Percentiles rank a stretch among this genome's conserved stretches.
phyloP scores from a whole-genome alignment of 1,140 invertebrate genomes.

The Drosophila funebris region DNA sequence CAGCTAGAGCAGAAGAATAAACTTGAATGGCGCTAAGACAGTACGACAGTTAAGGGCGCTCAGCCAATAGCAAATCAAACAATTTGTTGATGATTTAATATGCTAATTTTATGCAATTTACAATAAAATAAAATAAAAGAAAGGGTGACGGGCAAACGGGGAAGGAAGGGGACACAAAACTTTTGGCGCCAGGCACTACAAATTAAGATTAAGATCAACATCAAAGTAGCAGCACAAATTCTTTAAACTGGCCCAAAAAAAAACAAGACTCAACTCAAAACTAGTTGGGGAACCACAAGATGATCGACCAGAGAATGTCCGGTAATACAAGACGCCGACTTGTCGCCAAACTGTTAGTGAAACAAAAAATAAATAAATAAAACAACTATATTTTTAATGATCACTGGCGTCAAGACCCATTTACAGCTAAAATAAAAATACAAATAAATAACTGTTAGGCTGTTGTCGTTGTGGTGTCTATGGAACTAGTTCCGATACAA shows the following conservation, averaged over 20 bases:
- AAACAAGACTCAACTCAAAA: constrained; percentile 35
- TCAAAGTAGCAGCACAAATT: constrained; percentile 61
- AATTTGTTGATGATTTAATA: constrained; percentile 55
- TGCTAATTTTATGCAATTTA: constrained; percentile 64
- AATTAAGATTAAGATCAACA: constrained; percentile 80
- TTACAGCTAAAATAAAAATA: constrained; percentile 70
- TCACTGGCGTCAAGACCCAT: constrained; percentile 72
- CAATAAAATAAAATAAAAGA: constrained; percentile 20
- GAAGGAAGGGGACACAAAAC: constrained; percentile 2
- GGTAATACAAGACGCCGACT: constrained; percentile 1
- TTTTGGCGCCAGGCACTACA: constrained; percentile 72
- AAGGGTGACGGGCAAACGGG: no score
- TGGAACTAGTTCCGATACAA: constrained; percentile 50
- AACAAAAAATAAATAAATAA: constrained; percentile 19
- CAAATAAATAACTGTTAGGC: constrained; percentile 63
- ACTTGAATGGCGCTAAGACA: constrained; percentile 29
- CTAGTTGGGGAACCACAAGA: constrained; percentile 20
- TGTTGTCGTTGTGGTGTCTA: constrained; percentile 47
- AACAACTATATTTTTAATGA: constrained; percentile 45
- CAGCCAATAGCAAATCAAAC: constrained; percentile 41
- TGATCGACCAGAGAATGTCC: constrained; percentile 9
- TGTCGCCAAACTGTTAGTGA: constrained; percentile 27
- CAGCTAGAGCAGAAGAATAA: constrained; percentile 1
- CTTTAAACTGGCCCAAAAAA: constrained; percentile 24
- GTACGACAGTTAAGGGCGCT: constrained; percentile 35